Evolutionary conservation across 2,797 vertebrate genomes (phyloP).

Genomic region (Lutjanus campechanus): DNA sequence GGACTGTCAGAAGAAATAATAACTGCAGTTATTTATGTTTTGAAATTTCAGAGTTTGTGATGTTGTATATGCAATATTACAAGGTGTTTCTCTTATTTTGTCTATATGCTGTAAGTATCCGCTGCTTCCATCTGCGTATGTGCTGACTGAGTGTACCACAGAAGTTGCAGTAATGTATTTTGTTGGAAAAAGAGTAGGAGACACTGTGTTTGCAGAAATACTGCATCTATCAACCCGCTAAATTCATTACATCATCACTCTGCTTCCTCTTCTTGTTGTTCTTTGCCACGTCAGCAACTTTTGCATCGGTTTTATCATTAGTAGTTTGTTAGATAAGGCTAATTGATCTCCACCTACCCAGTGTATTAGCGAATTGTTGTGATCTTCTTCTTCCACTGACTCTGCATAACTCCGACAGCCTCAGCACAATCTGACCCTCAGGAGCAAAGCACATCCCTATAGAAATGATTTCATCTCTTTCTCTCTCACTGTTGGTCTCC

Average conservation of each 20-base stretch:
- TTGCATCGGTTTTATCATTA: slow-evolving; percentile 76
- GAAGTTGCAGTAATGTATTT: slow-evolving; percentile 49
- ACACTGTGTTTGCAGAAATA: slow-evolving; percentile 62
- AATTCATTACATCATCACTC: slow-evolving; percentile 77
- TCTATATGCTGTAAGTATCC: slow-evolving; percentile 2
- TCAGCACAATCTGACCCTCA: slow-evolving; percentile 78
- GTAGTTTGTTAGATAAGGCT: slow-evolving; percentile 83
- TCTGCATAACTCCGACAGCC: slow-evolving; percentile 77
- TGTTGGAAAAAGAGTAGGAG: slow-evolving; percentile 20
- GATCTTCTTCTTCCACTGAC: slow-evolving; percentile 82
- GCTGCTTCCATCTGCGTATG: slow-evolving; percentile 39
- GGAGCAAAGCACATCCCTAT: slow-evolving; percentile 68
- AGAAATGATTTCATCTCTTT: slow-evolving; percentile 77
- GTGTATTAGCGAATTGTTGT: slow-evolving; percentile 72
- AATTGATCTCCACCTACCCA: slow-evolving; percentile 80
- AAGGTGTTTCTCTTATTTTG: slow-evolving; percentile 24
- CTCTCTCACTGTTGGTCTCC: slow-evolving; percentile 35
- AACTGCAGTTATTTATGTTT: background rate
- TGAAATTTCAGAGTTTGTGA: background rate
- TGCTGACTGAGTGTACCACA: slow-evolving; percentile 45
- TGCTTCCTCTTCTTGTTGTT: slow-evolving; percentile 57
- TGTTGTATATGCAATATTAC: background rate
- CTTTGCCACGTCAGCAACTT: slow-evolving; percentile 71
- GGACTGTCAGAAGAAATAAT: too few species aligned
- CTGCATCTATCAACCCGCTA: slow-evolving; percentile 62